A percentile compares a stretch with the other conserved stretches of the same genome.
phyloP scores from a whole-genome alignment of 1,140 invertebrate species.

The Anagrus nilaparvatae region DNA sequence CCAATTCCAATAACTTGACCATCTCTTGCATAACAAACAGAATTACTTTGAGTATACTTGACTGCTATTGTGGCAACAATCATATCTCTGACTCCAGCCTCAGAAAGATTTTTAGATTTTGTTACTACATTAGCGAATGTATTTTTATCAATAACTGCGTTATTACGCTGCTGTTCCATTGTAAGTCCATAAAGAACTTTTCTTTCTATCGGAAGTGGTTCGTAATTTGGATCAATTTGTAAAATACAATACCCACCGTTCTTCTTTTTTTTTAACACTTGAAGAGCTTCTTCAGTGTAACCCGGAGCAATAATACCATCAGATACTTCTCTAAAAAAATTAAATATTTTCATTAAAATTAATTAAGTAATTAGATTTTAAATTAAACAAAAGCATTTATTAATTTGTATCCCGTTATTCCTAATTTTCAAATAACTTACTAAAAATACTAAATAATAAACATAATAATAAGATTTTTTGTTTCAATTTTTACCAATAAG shows the following conservation, averaged over 20 bases:
- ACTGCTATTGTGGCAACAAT: conserved; percentile 93
- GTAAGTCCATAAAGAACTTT: conserved; percentile 86
- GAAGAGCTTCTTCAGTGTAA: conserved; percentile 73
- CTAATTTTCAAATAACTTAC: too few relatives aligned
- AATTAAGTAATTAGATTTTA: conserved; percentile 35
- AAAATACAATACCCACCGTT: conserved; percentile 87
- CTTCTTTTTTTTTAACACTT: conserved; percentile 92
- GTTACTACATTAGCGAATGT: conserved; percentile 82
- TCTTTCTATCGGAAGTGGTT: conserved; percentile 69
- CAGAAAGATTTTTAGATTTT: conserved; percentile 56
- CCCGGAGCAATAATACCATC: conserved; percentile 95
- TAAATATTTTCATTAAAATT: conserved; percentile 44
- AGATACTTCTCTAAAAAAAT: conserved; percentile 60
- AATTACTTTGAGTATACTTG: conserved; percentile 98
- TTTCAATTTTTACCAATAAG: too few relatives aligned
- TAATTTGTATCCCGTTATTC: too few relatives aligned
- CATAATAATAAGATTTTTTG: too few relatives aligned
- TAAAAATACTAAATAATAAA: too few relatives aligned
- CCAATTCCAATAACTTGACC: conserved; percentile 95
- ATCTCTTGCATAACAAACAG: conserved; percentile 83
- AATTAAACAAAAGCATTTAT: too few relatives aligned
- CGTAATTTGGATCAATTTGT: conserved; percentile 83
- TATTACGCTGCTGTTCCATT: conserved; percentile 86
- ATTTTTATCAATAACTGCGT: conserved; percentile 69
- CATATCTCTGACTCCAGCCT: conserved; percentile 74